Evolutionary conservation across 2,797 vertebrate species (phyloP), one percentile per base, ranked within the genome.

Genomic region (Anabacerthia variegaticeps): DNA sequence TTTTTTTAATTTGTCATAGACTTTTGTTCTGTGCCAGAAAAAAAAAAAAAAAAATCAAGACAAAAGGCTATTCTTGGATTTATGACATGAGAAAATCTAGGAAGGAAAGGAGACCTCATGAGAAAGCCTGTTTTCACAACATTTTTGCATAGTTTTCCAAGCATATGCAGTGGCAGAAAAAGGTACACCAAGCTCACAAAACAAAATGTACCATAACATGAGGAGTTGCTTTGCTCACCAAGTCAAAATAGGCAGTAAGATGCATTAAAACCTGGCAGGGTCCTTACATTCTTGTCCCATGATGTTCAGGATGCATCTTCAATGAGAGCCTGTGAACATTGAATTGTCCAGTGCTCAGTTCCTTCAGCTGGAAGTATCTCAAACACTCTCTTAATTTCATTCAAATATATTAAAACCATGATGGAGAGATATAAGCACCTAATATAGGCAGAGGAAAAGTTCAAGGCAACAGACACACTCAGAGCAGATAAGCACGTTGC

Each of bases 81-180:
- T 88, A 52, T 27, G 59, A 75, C 73, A 86, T 65, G 32, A 90
- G 59, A 95, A 96, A 93, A 73, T 59, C 28, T 44, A 95, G 83
- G 78, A 94, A 92, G 76, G 62, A 96, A 92, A 91, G 71, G 44
- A 86, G 34, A 84, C 41, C 56, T 88, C 80, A 71, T 71, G 77
- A 94, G 79, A 92, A 96, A 92, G 27, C 36, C 48, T 73, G 8
- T 46, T 94, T 92, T 41, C 59, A 67, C 44, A 86, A 49, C 54
- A 79, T 67, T 90, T 93, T 78, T 67, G 46, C 43, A 22, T 21
- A 9, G 14, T 2, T 75, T 90, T 86, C 83, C 52, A 85, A 84
- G 37, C 0, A 2, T 14, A 39, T 0, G 0, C 39, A 62, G 26
- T 9, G 26, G 69, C 32, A 75, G 44, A 90, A 88, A 92, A 83